Conservation (phyloP, 1,140 invertebrate species). For the Daktulosphaira vitifoliae region DNA sequence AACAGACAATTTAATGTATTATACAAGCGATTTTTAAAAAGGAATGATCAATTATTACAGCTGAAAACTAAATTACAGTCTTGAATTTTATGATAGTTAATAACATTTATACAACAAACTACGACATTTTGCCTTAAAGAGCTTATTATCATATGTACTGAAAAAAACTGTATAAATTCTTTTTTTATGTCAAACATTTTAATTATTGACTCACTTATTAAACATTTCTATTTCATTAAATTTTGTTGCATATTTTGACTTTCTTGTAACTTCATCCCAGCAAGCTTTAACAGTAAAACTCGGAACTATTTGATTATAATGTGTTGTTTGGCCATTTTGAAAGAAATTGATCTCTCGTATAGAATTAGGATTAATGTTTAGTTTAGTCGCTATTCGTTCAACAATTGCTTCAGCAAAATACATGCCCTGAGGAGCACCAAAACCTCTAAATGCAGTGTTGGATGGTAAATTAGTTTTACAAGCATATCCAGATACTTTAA, state of each 20-base stretch:
- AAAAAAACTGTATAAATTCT: too few relatives aligned
- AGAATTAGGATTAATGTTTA: slow-evolving; percentile 52
- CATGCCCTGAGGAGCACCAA: slow-evolving; percentile 85
- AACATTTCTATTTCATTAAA: slow-evolving; percentile 55
- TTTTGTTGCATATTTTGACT: slow-evolving; percentile 58
- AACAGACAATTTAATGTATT: too few relatives aligned
- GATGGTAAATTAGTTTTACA: slow-evolving; percentile 81
- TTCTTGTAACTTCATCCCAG: slow-evolving; percentile 69
- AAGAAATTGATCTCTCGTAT: slow-evolving; percentile 66
- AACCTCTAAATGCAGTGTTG: slow-evolving; percentile 84
- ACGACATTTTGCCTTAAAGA: too few relatives aligned
- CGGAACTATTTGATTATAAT: slow-evolving; percentile 65
- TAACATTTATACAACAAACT: too few relatives aligned
- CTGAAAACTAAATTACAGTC: too few relatives aligned
- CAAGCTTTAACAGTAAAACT: slow-evolving; percentile 69
- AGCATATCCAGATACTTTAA: slow-evolving; percentile 55
- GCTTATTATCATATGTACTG: too few relatives aligned
- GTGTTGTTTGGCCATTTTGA: slow-evolving; percentile 65
- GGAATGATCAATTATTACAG: too few relatives aligned
- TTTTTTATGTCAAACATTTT: too few relatives aligned
- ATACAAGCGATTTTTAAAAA: too few relatives aligned
- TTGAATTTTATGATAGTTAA: too few relatives aligned
- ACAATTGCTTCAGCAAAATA: slow-evolving; percentile 70
- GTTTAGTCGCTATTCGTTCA: slow-evolving; percentile 60
- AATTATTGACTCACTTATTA: too few relatives aligned